phyloP scores from a whole-genome alignment of 2,888 invertebrate species.

The Rotaria sp. region DNA sequence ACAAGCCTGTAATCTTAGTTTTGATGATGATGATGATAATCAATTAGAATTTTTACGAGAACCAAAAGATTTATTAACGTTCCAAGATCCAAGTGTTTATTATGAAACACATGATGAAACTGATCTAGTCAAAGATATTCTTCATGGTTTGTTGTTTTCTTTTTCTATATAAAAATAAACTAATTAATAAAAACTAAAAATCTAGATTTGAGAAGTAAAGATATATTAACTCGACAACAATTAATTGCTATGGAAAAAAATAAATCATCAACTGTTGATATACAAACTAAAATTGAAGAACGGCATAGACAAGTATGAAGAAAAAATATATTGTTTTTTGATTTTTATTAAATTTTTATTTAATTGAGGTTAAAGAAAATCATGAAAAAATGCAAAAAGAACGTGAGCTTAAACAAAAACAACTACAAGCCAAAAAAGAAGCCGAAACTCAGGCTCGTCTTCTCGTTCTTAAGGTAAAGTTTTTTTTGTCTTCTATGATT shows the following conservation, averaged over 20 bases:
- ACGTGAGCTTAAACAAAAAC: slow-evolving; percentile 44
- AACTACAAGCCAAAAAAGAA: slow-evolving; percentile 48
- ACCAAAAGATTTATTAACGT: slow-evolving; percentile 45
- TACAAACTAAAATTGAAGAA: slow-evolving; percentile 50
- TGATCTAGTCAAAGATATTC: slow-evolving; percentile 47
- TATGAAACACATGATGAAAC: slow-evolving; percentile 47
- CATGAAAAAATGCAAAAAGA: slow-evolving; percentile 48
- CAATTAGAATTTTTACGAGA: slow-evolving; percentile 46
- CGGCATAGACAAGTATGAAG: slow-evolving; percentile 48
- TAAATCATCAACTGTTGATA: slow-evolving; percentile 45
- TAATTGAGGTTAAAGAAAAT: slow-evolving; percentile 50
- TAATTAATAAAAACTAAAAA: slow-evolving; percentile 48
- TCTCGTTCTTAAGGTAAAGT: slow-evolving; percentile 47
- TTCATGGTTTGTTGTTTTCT: slow-evolving; percentile 44
- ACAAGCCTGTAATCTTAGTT: slow-evolving; percentile 27
- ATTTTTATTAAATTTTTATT: neutral
- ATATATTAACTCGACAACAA: slow-evolving; percentile 48
- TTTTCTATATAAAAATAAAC: slow-evolving; percentile 46
- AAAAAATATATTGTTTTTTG: neutral
- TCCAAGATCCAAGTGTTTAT: slow-evolving; percentile 41
- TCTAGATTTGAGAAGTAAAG: slow-evolving; percentile 48
- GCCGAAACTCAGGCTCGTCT: slow-evolving; percentile 48
- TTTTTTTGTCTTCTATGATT: neutral
- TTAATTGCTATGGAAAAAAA: slow-evolving; percentile 47
- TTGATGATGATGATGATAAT: slow-evolving; percentile 42